Base-by-base conservation (phyloP, 1,140 invertebrate species). In the Drosophila ironensis region DNA sequence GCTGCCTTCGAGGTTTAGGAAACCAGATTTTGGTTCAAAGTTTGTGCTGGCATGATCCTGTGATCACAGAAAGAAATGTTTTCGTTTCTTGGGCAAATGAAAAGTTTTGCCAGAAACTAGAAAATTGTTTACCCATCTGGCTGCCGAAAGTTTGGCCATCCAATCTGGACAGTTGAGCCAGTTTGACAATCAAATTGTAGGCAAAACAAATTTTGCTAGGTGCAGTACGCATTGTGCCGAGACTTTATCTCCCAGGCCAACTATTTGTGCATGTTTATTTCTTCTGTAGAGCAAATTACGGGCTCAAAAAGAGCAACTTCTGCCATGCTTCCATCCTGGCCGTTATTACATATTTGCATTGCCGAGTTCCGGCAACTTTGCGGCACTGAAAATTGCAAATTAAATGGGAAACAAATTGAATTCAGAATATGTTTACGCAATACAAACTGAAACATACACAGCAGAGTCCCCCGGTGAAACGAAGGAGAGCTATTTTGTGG, bases 341-440 rank as follows among this genome's bases (percentile, higher is more conserved):
- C 30, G 47, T 52, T 51, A 41, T 66, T 64, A 66, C 45, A 42
- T 42, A 51, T 52, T 41, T 51, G 37, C 37, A 37, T 66, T 44
- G 38, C 12, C 53, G 19, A 38, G 42, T 46, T 44, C 27, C 28
- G 28, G 19, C 24, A 70, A 64, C 51, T 51, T 59, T 54, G 6
- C 11, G 35, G 17, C 17, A 19, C 8, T 9, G 17, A 14, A 71
- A 38, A 56, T 60, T 38, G 9, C 7, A 75, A 75, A 75, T 73
- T 60, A 70, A 69, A 78, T 78, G 20, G 53, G 42, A 20, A 54
- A 59, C 54, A 84, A 73, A 84, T 82, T 70, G 47, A 47, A 63
- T 68, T 51, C 20, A 40, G 52, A 82, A 50, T 57, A 44, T 71
- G 41, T 59, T 54, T 35, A 48, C 38, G 28, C 7, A 56, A 51